These are phyloP conservation scores for Coranthus polyacanthus DNA, from an alignment of 2,797 vertebrate genomes.

Conservation along the genomic window DNA sequence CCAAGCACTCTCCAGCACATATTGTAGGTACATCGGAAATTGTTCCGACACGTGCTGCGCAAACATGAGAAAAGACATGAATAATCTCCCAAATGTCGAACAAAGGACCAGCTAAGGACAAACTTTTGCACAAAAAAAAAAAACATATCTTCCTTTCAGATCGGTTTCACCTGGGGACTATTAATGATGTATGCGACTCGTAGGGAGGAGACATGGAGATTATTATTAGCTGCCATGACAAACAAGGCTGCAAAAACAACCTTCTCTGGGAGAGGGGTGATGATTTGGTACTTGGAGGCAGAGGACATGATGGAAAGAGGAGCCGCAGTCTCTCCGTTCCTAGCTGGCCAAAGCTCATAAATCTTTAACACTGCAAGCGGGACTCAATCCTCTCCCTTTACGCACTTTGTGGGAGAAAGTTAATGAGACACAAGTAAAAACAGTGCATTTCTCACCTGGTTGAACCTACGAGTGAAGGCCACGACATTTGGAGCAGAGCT, in stretches of 20 bases:
- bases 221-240: conserved; percentile 31
- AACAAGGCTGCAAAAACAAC: conserved; percentile 39
- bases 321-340: conserved; percentile 38
- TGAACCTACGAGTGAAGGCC: conserved; percentile 98
- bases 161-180: conserved; percentile 14
- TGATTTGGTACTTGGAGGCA: conserved; percentile 45
- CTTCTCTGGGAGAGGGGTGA: conserved; percentile 22
- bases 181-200: conserved; percentile 25
- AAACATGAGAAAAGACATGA: conserved; percentile 9
- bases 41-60: conserved; percentile 10
- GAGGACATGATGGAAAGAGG: conserved; percentile 50
- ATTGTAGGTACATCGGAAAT: conserved; percentile 9
- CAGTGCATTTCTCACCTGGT: conserved; percentile 89
- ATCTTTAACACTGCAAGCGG: conserved; percentile 27
- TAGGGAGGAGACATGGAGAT: conserved; percentile 23
- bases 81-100: neutral
- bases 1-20: neutral
- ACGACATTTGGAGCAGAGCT: conserved; percentile 98
- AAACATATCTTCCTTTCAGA: conserved; percentile 8
- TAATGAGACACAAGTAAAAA: neutral
- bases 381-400: conserved; percentile 9
- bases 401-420: neutral
- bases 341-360: conserved; percentile 49
- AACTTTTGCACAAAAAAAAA: conserved; percentile 9
- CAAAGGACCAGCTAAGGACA: conserved; percentile 28